Conservation (phyloP, 2,888 invertebrate genomes). For the Onchidella celtica region DNA sequence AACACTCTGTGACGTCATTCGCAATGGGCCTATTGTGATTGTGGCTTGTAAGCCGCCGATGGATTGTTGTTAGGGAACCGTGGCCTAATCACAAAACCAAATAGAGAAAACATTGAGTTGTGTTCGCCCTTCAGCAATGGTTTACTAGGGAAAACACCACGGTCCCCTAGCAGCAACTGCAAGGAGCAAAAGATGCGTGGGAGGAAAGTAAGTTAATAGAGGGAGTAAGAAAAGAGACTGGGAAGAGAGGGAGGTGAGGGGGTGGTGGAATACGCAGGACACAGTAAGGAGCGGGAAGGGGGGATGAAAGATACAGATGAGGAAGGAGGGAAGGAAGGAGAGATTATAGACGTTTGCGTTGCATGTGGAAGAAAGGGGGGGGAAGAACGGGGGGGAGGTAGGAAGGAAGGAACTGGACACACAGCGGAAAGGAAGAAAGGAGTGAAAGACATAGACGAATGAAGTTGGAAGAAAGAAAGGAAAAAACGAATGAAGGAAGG, state of each 20-base stretch:
- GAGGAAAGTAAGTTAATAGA: constrained; percentile 24
- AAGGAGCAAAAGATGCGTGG: constrained; percentile 6
- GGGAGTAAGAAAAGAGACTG: constrained; percentile 6
- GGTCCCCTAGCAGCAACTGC: too few species aligned
- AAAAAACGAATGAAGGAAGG: too few species aligned
- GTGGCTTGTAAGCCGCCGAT: too few species aligned
- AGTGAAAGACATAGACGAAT: background rate
- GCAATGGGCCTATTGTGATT: too few species aligned
- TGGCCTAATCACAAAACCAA: too few species aligned
- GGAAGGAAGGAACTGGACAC: background rate
- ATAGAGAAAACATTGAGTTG: too few species aligned
- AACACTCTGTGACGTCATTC: too few species aligned
- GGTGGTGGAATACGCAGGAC: constrained; percentile 22
- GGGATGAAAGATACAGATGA: background rate
- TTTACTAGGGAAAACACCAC: too few species aligned
- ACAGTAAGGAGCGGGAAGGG: background rate
- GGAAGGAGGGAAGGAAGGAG: background rate
- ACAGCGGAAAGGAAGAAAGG: background rate
- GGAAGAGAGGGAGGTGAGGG: constrained; percentile 7
- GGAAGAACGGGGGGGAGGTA: background rate
- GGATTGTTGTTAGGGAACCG: too few species aligned
- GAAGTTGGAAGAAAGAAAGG: background rate
- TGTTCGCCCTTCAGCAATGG: too few species aligned
- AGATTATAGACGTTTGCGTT: too few species aligned
- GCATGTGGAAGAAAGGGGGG: too few species aligned